phyloP scores from a whole-genome alignment of 2,888 invertebrate species.

The Barypeithes pellucidus region DNA sequence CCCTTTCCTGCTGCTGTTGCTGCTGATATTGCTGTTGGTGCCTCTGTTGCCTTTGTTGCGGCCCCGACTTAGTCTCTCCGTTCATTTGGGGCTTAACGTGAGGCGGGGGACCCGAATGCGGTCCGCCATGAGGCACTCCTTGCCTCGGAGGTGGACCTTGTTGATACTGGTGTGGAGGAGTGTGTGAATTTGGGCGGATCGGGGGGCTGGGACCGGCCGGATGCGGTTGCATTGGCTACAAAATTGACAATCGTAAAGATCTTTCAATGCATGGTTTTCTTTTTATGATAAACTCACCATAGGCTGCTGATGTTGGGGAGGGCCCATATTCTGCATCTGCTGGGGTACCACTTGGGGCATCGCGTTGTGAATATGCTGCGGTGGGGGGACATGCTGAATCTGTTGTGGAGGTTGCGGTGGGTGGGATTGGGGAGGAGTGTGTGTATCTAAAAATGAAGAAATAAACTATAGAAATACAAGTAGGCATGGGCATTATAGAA shows the following conservation, averaged over 20 bases:
- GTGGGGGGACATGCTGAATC: constrained; percentile 33
- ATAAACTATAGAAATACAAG: neutral
- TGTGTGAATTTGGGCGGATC: constrained; percentile 60
- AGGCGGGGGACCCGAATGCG: constrained; percentile 57
- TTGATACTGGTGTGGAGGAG: constrained; percentile 61
- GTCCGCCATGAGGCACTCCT: constrained; percentile 59
- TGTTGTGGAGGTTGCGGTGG: constrained; percentile 27
- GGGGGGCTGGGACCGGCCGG: constrained; percentile 38
- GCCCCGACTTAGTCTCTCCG: constrained; percentile 62
- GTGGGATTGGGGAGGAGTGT: constrained; percentile 18
- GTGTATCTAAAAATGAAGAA: constrained; percentile 1
- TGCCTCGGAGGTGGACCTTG: constrained; percentile 64
- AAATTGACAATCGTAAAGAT: neutral
- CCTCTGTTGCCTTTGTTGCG: constrained; percentile 58
- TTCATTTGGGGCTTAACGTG: constrained; percentile 66
- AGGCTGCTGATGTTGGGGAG: constrained; percentile 37
- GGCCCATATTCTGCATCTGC: constrained; percentile 42
- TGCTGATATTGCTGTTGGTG: constrained; percentile 58
- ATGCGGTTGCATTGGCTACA: constrained; percentile 32
- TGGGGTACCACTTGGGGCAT: constrained; percentile 36
- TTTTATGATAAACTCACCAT: constrained; percentile 33
- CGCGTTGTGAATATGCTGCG: constrained; percentile 31
- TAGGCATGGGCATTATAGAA: too few species aligned
- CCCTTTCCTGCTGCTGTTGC: constrained; percentile 54
- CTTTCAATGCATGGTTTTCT: neutral